Evolutionary conservation across 2,797 vertebrate species (phyloP), one percentile per base, ranked within the genome.

Genomic region (Triplophysa yarkandensis): DNA sequence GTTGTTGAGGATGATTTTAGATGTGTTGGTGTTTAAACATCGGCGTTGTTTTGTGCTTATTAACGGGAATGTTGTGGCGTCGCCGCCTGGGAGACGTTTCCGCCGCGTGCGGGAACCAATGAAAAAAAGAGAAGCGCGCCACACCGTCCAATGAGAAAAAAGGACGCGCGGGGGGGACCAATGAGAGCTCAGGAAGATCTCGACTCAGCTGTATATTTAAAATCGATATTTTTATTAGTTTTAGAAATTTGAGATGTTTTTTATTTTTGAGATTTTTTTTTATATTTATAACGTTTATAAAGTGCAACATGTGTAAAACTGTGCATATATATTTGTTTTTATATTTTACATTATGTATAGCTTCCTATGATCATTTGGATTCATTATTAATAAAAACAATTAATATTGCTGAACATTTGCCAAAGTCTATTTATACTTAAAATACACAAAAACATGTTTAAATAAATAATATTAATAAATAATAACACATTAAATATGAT

Each of bases 41-140:
- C n/a, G n/a, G n/a, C n/a, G 36, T 1, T 27, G 13, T 60, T 16
- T 78, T 9, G 17, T 28, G 25, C n/a, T 19, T 19, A 23, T 44
- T 21, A 17, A 23, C 19, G 17, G 11, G 68, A 16, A 58, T 17
- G 54, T 27, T 17, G 44, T 13, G 11, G 46, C 44, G 30, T 25
- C 17, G 1, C 19, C 11, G 25, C 82, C 85, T 84, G 85, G 81
- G 14, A 19, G 23, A 73, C 43, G 6, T 21, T 70, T 64, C 52
- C 66, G 74, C 54, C 76, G 55, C 76, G 76, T 68, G 14, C 65
- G 6, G 6, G 36, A 77, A 75, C 89, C 85, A 91, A 91, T 90
- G 66, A 74, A 73, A 61, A 39, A 87, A 87, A 79, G 25, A 6
- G 70, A 44, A 27, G 36, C 78, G 2, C 19, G 27, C 11, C 9